Base-by-base conservation (phyloP, 35 echinoderm and acorn worm genomes). In the Apostichopus japonicus region DNA sequence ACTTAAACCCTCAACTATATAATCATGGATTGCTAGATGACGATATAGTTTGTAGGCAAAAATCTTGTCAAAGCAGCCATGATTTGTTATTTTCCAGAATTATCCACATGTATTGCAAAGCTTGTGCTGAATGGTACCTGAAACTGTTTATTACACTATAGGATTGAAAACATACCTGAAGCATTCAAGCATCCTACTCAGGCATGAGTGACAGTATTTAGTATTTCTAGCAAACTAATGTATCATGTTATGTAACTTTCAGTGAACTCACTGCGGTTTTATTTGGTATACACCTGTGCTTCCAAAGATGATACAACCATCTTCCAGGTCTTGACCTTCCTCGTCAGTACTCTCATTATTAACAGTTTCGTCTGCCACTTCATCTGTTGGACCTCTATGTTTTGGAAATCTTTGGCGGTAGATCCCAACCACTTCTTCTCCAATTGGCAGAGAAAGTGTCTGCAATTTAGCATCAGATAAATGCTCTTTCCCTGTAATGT, bases 401-500 rank as follows among this genome's bases (percentile, higher is more conserved):
- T 72, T 80, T 0, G 89, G 79, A 83, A 87, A 94, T 27, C 55
- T 24, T 19, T 88, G 87, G 51, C 65, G 72, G 58, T 91, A 96
- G 27, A 96, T 83, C 13, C 79, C 92, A 57, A 96, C 10, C 72
- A 93, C 77, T 24, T 52, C 23, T 59, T 96, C 92, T 23, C 76
- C 88, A 52, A 71, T 21, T 8, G 95, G 95, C 27, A 96, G 92
- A 53, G 59, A 56, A 59, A 93, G 91, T 6, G 63, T 93, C 82
- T 96, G 95, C 13, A 93, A 86, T 22, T 93, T 78, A 27, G 95
- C 92, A 65, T 91, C 95, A 17, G 81, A 56, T 22, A n/a, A 57
- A 57, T 84, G 81, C 16, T 91, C 90, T n/a, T 58, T 56, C 27
- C 61, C 77, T 23, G 90, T 79, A 14, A 72, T 79, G 33, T 91